Base-by-base conservation (phyloP, 2,113 vertebrate genomes). In the Pogonocichla stellata region DNA sequence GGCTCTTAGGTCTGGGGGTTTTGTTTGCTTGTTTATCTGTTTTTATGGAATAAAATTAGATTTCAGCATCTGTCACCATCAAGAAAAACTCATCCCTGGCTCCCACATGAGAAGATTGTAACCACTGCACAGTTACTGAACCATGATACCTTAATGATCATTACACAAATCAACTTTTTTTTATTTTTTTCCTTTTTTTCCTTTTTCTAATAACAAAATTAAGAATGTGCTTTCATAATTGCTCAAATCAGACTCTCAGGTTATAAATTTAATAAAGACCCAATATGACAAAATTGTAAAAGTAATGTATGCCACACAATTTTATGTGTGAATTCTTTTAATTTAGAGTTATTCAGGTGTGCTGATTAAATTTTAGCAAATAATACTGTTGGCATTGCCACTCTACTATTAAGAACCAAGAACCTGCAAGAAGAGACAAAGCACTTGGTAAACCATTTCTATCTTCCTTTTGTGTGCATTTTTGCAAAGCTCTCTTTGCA, bases 61-160 rank as follows among this genome's bases (percentile, higher is more conserved):
- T 97, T 98, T 96, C 95, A 97, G 97, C 98, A 98, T 98, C 98
- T 98, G 97, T 96, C 97, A 97, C 97, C 81, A 97, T 97, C 94
- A 98, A 96, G 95, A 88, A 96, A 95, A 96, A 48, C 82, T 93
- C 93, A 97, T 97, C 95, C 94, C 97, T 93, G 86, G 95, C 88
- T 98, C 97, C 97, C 98, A 94, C 87, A 95, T 97, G 97, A 97
- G 97, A 98, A 98, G 95, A 95, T 82, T 74, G 58, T 92, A 98
- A 96, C 96, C 96, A 96, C 96, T 95, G 96, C 97, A 96, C 91
- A 96, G 96, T 94, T 97, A 97, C 95, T 96, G 97, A 98, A 97
- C 97, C 97, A 95, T 93, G 92, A 95, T 95, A 95, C 94, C n/a
- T 60, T 96, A 98, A 98, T 95, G 97, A 97, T 97, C 97, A 97